Evolutionary conservation across 1,140 invertebrate species (phyloP), one percentile per base, ranked within the genome.

Genomic region (Maconellicoccus hirsutus): DNA sequence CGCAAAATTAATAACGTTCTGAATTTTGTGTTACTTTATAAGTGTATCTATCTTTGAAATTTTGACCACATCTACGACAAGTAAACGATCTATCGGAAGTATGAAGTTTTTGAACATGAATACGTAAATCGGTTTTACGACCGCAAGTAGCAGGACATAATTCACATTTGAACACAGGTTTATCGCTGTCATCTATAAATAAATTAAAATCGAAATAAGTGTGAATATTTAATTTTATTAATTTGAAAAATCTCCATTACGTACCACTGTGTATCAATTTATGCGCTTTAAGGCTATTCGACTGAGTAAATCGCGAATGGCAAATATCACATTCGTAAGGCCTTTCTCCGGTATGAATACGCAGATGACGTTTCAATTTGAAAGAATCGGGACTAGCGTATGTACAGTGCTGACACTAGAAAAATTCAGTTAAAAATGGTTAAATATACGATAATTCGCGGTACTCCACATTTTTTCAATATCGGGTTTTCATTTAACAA

Each of bases 371-470:
- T 78, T 96, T 93, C 78, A 98, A 81, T 81, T 98, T 98, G 79
- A 98, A 98, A 14, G 95, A 97, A 80, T 98, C 96, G 4, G 95
- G 95, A 77, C 93, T 96, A 19, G 96, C 95, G 78, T 98, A 98
- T 1, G 93, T 96, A 82, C 96, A 98, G 80, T 98, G 92, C 0
- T 92, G 91, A 79, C 96, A 98, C 86, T 93, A 77, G n/a, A n/a
- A n/a, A n/a, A n/a, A n/a, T n/a, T n/a, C n/a, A n/a, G n/a, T n/a
- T n/a, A n/a, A n/a, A n/a, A n/a, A n/a, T n/a, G n/a, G n/a, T n/a
- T n/a, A n/a, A n/a, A n/a, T n/a, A n/a, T n/a, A n/a, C n/a, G n/a
- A n/a, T n/a, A n/a, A n/a, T n/a, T n/a, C n/a, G n/a, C n/a, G n/a
- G n/a, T n/a, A n/a, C n/a, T n/a, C n/a, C n/a, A n/a, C n/a, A n/a